These are phyloP conservation scores for Diplazon laetatorius DNA, from an alignment of 2,888 invertebrate species.

Conservation along the genomic window DNA sequence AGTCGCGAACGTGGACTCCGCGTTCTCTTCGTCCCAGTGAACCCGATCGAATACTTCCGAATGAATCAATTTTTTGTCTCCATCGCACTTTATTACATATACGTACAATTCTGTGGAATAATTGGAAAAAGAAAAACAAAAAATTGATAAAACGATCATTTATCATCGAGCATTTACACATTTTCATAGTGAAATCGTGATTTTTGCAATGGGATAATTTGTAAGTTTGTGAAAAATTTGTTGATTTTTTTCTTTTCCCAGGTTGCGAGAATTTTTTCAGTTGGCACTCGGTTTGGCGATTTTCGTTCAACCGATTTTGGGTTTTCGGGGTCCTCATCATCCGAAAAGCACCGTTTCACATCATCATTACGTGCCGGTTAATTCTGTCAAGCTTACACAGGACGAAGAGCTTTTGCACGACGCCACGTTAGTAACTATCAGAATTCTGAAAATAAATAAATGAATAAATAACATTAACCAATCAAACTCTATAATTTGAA, in stretches of 20 bases:
- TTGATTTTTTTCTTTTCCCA: not conserved
- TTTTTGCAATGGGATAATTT: slow-evolving; percentile 4
- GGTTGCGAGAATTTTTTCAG: slow-evolving; percentile 61
- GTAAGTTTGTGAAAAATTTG: no score
- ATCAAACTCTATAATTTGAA: no score
- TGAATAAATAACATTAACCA: not conserved
- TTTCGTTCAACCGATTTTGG: slow-evolving; percentile 66
- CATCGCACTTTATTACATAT: not conserved
- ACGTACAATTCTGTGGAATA: no score
- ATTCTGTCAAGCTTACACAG: slow-evolving; percentile 86
- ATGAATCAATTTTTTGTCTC: slow-evolving; percentile 22
- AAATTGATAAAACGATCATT: no score
- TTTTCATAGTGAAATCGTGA: not conserved
- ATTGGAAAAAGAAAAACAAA: no score
- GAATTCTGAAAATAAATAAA: not conserved
- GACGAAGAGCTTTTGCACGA: slow-evolving; percentile 90
- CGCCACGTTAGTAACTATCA: slow-evolving; percentile 84
- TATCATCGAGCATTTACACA: no score
- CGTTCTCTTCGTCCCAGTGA: slow-evolving; percentile 27
- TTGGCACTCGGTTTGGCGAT: slow-evolving; percentile 67
- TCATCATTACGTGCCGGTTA: slow-evolving; percentile 85
- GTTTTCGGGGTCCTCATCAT: slow-evolving; percentile 87
- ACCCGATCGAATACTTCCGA: slow-evolving; percentile 41
- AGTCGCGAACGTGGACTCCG: slow-evolving; percentile 25
- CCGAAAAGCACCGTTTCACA: slow-evolving; percentile 84